phyloP scores from a whole-genome alignment of 92 coral and sea anemone genomes.

The Diadumene lineata region DNA sequence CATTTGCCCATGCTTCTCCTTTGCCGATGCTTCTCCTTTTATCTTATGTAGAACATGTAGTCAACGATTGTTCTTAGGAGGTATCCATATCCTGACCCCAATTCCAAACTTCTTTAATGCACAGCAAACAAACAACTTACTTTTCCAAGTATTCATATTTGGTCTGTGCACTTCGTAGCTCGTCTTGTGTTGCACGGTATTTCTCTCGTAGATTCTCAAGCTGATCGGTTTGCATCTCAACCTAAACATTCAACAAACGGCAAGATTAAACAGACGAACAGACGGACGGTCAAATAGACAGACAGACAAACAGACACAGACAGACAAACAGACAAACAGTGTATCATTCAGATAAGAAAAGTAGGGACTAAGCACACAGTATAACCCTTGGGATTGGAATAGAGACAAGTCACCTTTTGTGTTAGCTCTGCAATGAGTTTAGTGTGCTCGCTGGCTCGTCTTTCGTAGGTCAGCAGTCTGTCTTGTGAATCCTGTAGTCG shows the following conservation, averaged over 20 bases:
- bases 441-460: slow-evolving; percentile 92
- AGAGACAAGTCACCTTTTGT: slow-evolving; percentile 65
- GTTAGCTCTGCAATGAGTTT: slow-evolving; percentile 92
- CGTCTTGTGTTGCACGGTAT: slow-evolving; percentile 76
- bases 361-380: background rate
- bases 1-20: too few relatives aligned
- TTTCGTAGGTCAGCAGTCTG: slow-evolving; percentile 85
- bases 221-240: slow-evolving; percentile 95
- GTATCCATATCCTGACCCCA: too few relatives aligned
- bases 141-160: slow-evolving; percentile 74
- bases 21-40: too few relatives aligned
- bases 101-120: too few relatives aligned
- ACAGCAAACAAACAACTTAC: too few relatives aligned
- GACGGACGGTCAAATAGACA: too few relatives aligned
- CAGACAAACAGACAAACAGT: too few relatives aligned
- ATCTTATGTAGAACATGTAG: too few relatives aligned
- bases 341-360: too few relatives aligned
- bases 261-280: background rate
- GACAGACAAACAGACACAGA: too few relatives aligned
- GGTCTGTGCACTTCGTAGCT: slow-evolving; percentile 65
- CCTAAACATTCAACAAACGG: slow-evolving; percentile 30
- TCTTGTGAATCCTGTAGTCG: slow-evolving; percentile 95
- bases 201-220: slow-evolving; percentile 79
- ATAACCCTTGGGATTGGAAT: background rate
- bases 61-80: too few relatives aligned